phyloP scores from a whole-genome alignment of 2,888 invertebrate species.

The Drosophila rubida region DNA sequence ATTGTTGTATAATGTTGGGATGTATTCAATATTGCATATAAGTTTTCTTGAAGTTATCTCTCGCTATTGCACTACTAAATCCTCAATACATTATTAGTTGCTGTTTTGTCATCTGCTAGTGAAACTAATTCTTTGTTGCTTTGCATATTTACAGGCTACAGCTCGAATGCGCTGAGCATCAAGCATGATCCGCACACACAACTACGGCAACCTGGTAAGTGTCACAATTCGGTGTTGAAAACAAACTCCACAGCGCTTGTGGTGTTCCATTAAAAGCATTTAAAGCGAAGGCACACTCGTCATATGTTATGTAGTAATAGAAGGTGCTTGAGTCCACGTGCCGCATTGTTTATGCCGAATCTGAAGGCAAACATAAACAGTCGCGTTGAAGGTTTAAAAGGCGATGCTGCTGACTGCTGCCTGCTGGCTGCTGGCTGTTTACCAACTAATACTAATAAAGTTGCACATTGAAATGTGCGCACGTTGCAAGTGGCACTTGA shows the following conservation, averaged over 20 bases:
- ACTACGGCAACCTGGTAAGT: slow-evolving; percentile 94
- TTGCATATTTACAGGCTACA: slow-evolving; percentile 90
- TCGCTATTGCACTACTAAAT: too few species aligned
- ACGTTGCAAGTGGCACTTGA: slow-evolving; percentile 69
- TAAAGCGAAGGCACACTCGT: neutral
- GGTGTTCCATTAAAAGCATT: slow-evolving; percentile 21
- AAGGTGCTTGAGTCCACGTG: slow-evolving; percentile 51
- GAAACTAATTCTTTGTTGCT: too few species aligned
- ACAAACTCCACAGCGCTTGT: neutral
- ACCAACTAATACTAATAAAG: slow-evolving; percentile 71
- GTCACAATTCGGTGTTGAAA: slow-evolving; percentile 9
- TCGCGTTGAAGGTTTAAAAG: neutral
- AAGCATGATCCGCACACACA: slow-evolving; percentile 93
- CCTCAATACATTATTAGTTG: too few species aligned
- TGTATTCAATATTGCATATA: too few species aligned
- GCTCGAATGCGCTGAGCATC: slow-evolving; percentile 91
- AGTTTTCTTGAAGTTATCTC: too few species aligned
- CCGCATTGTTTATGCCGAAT: slow-evolving; percentile 48
- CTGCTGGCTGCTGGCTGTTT: slow-evolving; percentile 63
- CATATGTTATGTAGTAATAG: slow-evolving; percentile 23
- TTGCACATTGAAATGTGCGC: slow-evolving; percentile 58
- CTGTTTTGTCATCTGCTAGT: too few species aligned
- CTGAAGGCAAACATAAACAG: slow-evolving; percentile 48
- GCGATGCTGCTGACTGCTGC: slow-evolving; percentile 43
- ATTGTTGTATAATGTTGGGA: too few species aligned